Conservation (phyloP, 2,797 vertebrate genomes). For the Enteromius anoplus region DNA sequence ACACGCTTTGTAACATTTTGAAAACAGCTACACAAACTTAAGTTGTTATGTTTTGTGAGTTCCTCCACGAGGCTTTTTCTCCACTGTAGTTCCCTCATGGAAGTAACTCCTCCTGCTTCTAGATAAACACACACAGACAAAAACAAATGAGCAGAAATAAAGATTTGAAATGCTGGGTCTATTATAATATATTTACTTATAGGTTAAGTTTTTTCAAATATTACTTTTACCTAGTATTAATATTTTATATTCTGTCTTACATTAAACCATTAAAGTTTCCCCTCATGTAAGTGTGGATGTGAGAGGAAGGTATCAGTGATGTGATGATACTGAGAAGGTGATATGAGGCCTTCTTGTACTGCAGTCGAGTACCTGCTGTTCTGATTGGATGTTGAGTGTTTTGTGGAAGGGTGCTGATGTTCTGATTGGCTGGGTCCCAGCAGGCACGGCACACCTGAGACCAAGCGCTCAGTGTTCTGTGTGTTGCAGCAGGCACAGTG, state of each 20-base stretch:
- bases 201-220: background rate
- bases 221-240: background rate
- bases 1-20: too few relatives aligned
- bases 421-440: conserved; percentile 44
- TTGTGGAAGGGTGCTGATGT: background rate
- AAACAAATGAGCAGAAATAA: background rate
- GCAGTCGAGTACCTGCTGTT: conserved; percentile 5
- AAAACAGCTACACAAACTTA: background rate
- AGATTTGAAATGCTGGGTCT: background rate
- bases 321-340: conserved; percentile 21
- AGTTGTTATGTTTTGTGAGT: background rate
- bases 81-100: background rate
- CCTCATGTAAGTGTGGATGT: conserved; percentile 1
- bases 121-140: background rate
- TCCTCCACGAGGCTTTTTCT: background rate
- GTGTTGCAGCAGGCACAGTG: conserved; percentile 48
- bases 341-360: background rate
- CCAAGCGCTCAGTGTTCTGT: conserved; percentile 32
- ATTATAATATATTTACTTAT: background rate
- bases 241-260: background rate
- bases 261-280: background rate
- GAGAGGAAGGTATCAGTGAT: conserved; percentile 1
- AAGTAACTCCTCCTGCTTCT: background rate
- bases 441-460: conserved; percentile 49
- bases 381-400: conserved; percentile 37